Evolutionary conservation across 2,888 invertebrate species (phyloP), one percentile per base, ranked within the genome.

Genomic region (Acanthosepion lycidas): DNA sequence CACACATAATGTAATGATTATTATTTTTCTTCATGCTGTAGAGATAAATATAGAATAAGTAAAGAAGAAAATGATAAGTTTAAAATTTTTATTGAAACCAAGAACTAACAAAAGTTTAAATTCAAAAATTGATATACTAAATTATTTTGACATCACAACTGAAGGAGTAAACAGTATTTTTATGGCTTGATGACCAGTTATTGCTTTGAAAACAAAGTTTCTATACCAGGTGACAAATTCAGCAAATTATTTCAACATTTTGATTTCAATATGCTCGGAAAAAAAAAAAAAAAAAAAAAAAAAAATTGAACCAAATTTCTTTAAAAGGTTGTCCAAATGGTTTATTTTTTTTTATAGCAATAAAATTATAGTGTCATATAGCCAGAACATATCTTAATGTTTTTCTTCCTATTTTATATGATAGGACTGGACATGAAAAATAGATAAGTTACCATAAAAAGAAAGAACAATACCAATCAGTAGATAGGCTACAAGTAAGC

Each of bases 371-470:
- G n/a, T n/a, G 12, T 78, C 9, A 78, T 78, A 78, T 9, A 78
- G 78, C 3, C n/a, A 78, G 78, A 78, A 78, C 28, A 78, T 78
- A 20, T 59, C 6, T 59, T 59, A 59, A 59, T 78, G n/a, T 78
- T 78, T 28, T 78, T n/a, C n/a, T 78, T 78, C 78, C 78, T 78
- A n/a, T 78, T 78, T 78, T n/a, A 78, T n/a, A 78, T n/a, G n/a
- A 78, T 78, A 78, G 9, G n/a, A 78, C 78, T 78, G 78, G 28
- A 78, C 78, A 78, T n/a, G n/a, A 28, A 78, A 78, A 59, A 59
- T 59, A 78, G 78, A 78, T 78, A 78, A n/a, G 78, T 78, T 78
- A n/a, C 78, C 78, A 78, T 78, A n/a, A 78, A 78, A 78, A 78
- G n/a, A 78, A 28, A 9, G 18, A 78, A n/a, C 78, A 78, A 78